phyloP scores from a whole-genome alignment of 1,140 invertebrate genomes.

The Pseudomyrmex cubaensis region DNA sequence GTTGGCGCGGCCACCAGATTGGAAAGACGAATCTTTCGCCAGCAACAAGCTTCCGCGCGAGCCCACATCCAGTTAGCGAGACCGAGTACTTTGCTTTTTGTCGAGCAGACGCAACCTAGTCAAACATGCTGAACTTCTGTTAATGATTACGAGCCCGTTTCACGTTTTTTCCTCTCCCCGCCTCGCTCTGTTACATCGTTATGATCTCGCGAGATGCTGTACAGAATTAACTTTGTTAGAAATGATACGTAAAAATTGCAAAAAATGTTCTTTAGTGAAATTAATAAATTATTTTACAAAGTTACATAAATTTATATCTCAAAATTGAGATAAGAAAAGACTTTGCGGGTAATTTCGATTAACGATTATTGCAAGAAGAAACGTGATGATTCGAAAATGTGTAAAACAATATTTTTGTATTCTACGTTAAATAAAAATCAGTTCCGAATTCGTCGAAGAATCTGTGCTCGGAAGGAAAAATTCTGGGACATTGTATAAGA shows the following conservation, averaged over 20 bases:
- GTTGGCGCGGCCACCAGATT: conserved; percentile 50
- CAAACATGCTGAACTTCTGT: conserved; percentile 39
- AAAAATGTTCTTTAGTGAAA: too few relatives aligned
- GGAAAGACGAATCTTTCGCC: conserved; percentile 60
- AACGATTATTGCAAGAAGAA: too few relatives aligned
- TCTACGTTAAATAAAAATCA: background rate
- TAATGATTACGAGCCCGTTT: conserved; percentile 21
- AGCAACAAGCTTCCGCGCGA: conserved; percentile 61
- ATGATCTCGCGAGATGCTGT: background rate
- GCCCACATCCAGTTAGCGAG: conserved; percentile 48
- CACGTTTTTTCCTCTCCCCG: conserved; percentile 4
- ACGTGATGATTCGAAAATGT: too few relatives aligned
- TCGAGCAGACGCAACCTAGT: conserved; percentile 30
- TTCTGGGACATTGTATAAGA: conserved; percentile 32
- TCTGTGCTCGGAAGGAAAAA: conserved; percentile 35
- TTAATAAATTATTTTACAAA: too few relatives aligned
- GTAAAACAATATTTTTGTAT: background rate
- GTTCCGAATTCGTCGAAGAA: conserved; percentile 21
- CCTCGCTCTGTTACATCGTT: background rate
- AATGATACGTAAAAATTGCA: background rate
- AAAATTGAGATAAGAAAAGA: too few relatives aligned
- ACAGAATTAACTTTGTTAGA: background rate
- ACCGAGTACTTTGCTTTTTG: conserved; percentile 41
- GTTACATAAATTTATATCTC: too few relatives aligned
- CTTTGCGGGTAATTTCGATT: too few relatives aligned